Evolutionary conservation across 2,797 vertebrate genomes (phyloP).

Genomic region (Meriones psammophilus): DNA sequence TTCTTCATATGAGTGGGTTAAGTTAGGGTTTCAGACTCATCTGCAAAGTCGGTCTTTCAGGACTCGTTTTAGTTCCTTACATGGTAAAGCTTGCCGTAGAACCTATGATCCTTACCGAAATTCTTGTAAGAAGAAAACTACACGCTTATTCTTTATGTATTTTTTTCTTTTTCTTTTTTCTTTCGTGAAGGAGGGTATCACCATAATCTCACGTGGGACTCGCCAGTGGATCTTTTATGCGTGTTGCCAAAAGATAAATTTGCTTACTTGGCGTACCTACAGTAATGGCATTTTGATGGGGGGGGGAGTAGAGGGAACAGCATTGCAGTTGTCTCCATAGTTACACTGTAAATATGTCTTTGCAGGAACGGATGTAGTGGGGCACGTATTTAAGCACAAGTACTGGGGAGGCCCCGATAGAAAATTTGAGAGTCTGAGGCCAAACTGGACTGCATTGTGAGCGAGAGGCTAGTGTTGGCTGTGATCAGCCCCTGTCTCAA

Average conservation of each 20-base stretch:
- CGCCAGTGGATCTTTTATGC: slow-evolving; percentile 54
- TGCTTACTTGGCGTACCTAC: slow-evolving; percentile 58
- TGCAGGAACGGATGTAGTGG: background rate
- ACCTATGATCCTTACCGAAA: slow-evolving; percentile 24
- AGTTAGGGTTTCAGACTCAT: slow-evolving; percentile 23
- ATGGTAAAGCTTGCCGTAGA: background rate
- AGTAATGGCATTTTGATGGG: slow-evolving; percentile 58
- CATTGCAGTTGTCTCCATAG: background rate
- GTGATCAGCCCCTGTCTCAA: no score
- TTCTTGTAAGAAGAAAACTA: background rate
- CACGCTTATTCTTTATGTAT: slow-evolving; percentile 18
- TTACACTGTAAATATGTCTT: background rate
- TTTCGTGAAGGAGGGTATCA: background rate
- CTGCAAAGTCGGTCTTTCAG: background rate
- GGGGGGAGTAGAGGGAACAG: background rate
- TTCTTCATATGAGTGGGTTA: background rate
- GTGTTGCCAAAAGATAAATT: slow-evolving; percentile 46
- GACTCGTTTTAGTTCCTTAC: background rate
- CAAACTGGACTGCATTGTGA: background rate
- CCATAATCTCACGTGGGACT: slow-evolving; percentile 62
- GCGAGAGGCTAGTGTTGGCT: background rate
- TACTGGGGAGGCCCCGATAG: background rate
- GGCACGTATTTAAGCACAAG: background rate
- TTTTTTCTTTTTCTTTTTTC: background rate
- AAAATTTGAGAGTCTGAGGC: background rate